Evolutionary conservation across 2,797 vertebrate genomes (phyloP).

Genomic region (Hirundo rustica): DNA sequence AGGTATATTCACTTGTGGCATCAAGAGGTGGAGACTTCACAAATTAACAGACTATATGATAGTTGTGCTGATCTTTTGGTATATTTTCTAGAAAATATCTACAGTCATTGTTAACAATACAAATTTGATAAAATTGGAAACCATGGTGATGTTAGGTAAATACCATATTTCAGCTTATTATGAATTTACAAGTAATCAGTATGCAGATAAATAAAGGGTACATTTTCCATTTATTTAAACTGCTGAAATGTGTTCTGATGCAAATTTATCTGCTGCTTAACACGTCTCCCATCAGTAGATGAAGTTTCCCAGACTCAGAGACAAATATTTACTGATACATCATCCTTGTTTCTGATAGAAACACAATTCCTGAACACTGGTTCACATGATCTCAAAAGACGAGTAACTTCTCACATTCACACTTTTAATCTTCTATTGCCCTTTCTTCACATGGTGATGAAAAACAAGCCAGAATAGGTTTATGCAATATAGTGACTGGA

Average conservation of each 20-base stretch:
- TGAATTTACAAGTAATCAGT: background rate
- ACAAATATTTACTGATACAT: background rate
- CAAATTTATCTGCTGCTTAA: background rate
- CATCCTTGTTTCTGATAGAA: background rate
- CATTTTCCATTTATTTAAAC: background rate
- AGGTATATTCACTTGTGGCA: background rate
- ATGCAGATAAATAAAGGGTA: background rate
- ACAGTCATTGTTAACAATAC: background rate
- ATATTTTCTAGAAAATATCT: background rate
- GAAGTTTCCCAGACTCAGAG: background rate
- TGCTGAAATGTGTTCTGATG: background rate
- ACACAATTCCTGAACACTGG: background rate
- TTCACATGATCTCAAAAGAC: background rate
- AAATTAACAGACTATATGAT: background rate
- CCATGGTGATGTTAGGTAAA: background rate
- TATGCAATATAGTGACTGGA: slow-evolving; percentile 1
- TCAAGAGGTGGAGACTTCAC: background rate
- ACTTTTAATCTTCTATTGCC: background rate
- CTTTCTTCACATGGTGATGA: background rate
- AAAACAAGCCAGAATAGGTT: background rate
- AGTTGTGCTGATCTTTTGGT: background rate
- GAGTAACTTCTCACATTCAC: background rate
- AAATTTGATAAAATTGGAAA: background rate
- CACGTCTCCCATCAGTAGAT: background rate
- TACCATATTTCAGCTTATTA: background rate